These are phyloP conservation scores for Phocoena phocoena DNA, from an alignment of 2,113 vertebrate genomes.

Conservation along the genomic window DNA sequence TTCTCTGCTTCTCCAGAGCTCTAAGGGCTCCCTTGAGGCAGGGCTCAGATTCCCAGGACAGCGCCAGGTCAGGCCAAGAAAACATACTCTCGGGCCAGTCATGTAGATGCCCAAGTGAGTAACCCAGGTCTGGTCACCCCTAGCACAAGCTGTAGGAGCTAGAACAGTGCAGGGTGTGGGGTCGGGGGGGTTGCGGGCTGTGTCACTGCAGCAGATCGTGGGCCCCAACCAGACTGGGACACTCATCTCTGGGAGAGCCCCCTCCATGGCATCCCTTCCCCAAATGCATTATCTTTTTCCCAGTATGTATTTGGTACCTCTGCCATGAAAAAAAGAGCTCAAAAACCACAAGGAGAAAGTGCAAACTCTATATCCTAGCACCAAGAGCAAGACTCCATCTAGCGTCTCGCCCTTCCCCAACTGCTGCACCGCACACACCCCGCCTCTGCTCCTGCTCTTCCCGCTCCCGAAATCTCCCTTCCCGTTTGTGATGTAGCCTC, in stretches of 20 bases:
- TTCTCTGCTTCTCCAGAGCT: slow-evolving; percentile 62
- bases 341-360: background rate
- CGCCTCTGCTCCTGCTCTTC: background rate
- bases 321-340: background rate
- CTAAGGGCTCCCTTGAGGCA: slow-evolving; percentile 54
- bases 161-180: background rate
- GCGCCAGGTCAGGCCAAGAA: background rate
- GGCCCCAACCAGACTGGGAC: background rate
- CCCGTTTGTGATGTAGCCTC: background rate
- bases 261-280: background rate
- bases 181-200: too few species aligned
- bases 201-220: background rate
- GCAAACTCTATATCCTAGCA: background rate
- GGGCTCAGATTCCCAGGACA: slow-evolving; percentile 57
- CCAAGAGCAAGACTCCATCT: background rate
- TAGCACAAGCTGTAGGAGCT: background rate
- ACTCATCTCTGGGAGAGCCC: accelerated
- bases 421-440: too few species aligned
- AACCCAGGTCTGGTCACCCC: background rate
- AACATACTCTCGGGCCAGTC: background rate
- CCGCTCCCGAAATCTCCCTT: background rate
- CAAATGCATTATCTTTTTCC: background rate
- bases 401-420: background rate
- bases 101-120: background rate
- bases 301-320: background rate